These are phyloP conservation scores for Hypercompe scribonia DNA, from an alignment of 2,888 invertebrate genomes.

Conservation along the genomic window DNA sequence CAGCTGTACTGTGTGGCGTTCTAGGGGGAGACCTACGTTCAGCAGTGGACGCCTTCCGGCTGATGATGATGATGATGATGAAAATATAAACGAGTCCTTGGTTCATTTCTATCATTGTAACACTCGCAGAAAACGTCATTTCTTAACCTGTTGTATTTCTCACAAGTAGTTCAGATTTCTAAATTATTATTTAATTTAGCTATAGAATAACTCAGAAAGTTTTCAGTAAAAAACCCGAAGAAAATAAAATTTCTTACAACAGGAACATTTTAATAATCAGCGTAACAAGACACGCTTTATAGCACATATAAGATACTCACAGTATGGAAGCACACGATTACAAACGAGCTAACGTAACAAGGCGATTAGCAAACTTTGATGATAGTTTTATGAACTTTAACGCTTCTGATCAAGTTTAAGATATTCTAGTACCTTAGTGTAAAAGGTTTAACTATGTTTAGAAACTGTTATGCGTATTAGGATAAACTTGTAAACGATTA, in stretches of 20 bases:
- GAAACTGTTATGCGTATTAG: constrained; percentile 1
- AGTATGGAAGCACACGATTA: constrained; percentile 14
- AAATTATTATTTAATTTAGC: not conserved
- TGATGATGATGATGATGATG: too few species aligned
- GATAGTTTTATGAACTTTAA: constrained; percentile 15
- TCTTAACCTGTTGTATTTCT: not conserved
- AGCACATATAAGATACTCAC: constrained; percentile 9
- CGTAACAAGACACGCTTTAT: constrained; percentile 6
- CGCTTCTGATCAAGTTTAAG: not conserved
- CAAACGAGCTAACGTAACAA: constrained; percentile 11
- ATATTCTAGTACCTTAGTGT: not conserved
- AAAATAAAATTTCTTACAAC: not conserved
- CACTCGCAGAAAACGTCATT: too few species aligned
- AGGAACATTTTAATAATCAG: constrained; percentile 6
- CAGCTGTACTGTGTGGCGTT: too few species aligned
- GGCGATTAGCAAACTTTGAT: constrained; percentile 26
- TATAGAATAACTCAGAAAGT: not conserved
- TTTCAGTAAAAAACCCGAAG: not conserved
- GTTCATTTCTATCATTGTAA: too few species aligned
- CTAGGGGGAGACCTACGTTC: too few species aligned
- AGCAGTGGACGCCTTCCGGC: too few species aligned
- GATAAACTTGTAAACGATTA: not conserved
- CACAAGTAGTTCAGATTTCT: too few species aligned
- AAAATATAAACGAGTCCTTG: too few species aligned
- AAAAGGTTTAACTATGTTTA: not conserved